Percentiles rank a stretch among this genome's conserved stretches.
Evolutionary conservation across 1,140 invertebrate genomes (phyloP).

Genomic region (Drosophila takahashii): DNA sequence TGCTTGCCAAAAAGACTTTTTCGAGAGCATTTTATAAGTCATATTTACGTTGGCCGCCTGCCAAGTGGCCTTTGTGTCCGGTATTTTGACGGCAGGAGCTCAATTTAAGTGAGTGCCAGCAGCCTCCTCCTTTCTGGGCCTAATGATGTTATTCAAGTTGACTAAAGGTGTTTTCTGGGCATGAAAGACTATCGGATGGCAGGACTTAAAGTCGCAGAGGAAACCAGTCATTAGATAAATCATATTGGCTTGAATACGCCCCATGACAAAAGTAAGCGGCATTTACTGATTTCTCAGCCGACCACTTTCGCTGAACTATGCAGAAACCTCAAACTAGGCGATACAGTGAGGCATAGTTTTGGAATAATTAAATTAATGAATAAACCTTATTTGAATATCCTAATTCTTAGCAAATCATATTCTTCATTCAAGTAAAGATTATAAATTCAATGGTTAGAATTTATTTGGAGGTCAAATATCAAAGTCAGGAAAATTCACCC

Average conservation of each 20-base stretch:
- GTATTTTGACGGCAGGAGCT: conserved; percentile 35
- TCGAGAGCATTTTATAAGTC: conserved; percentile 41
- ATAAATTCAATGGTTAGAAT: too few relatives aligned
- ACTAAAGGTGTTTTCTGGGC: conserved; percentile 24
- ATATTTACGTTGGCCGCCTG: conserved; percentile 45
- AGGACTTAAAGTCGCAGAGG: conserved; percentile 12
- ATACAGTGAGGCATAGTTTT: too few relatives aligned
- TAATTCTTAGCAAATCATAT: too few relatives aligned
- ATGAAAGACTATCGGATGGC: not conserved
- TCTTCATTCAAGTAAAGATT: too few relatives aligned
- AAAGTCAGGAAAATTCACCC: not conserved
- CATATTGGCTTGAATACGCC: conserved; percentile 17
- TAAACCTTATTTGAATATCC: too few relatives aligned
- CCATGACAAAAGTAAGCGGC: not conserved
- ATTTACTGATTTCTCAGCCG: conserved; percentile 20
- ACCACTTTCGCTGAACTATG: conserved; percentile 46
- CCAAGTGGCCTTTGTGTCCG: conserved; percentile 43
- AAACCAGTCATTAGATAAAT: conserved; percentile 39
- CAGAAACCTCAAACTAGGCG: not conserved
- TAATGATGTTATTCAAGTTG: conserved; percentile 47
- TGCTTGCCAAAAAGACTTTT: conserved; percentile 44
- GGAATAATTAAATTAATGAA: too few relatives aligned
- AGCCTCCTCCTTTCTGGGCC: not conserved
- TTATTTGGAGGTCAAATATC: not conserved
- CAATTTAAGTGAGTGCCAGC: conserved; percentile 39